Percentiles rank a stretch among this genome's conserved stretches.
phyloP scores from a whole-genome alignment of 1,140 invertebrate genomes.

The Micrasema minimum region DNA sequence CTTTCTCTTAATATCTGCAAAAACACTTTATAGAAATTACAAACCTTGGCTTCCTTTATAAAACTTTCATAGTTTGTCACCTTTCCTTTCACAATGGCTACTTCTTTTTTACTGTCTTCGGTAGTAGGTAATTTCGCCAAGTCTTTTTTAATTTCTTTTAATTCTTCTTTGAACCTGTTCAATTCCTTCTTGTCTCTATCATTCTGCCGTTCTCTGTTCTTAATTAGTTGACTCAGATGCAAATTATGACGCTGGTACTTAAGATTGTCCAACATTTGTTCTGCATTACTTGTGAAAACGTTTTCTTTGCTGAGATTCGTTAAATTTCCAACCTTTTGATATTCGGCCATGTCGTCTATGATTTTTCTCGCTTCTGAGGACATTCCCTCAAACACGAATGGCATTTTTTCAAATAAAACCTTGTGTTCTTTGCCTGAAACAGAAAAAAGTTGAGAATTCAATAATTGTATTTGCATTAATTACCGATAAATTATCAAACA shows the following conservation, averaged over 20 bases:
- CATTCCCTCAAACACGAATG: slow-evolving; percentile 54
- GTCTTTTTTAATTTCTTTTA: slow-evolving; percentile 56
- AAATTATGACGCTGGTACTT: slow-evolving; percentile 60
- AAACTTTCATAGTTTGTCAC: slow-evolving; percentile 59
- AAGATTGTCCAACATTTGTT: slow-evolving; percentile 55
- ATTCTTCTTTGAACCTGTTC: slow-evolving; percentile 58
- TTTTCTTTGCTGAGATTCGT: slow-evolving; percentile 57
- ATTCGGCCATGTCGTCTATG: slow-evolving; percentile 53
- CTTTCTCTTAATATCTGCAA: too few relatives aligned
- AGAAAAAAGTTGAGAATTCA: background rate
- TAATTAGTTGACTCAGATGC: slow-evolving; percentile 59
- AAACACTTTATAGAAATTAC: too few relatives aligned
- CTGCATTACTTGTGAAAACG: slow-evolving; percentile 56
- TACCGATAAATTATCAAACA: slow-evolving; percentile 4
- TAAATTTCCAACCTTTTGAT: slow-evolving; percentile 54
- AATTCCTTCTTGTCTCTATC: slow-evolving; percentile 59
- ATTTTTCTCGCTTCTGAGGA: slow-evolving; percentile 58
- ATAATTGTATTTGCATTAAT: background rate
- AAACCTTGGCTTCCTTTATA: slow-evolving; percentile 59
- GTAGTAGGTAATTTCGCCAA: slow-evolving; percentile 56
- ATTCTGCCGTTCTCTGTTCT: slow-evolving; percentile 57
- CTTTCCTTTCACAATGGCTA: slow-evolving; percentile 59
- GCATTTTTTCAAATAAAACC: slow-evolving; percentile 29
- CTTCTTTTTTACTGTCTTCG: slow-evolving; percentile 58
- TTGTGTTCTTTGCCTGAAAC: slow-evolving; percentile 39